Conservation (phyloP, 2,888 invertebrate species). For the Hedya salicella region DNA sequence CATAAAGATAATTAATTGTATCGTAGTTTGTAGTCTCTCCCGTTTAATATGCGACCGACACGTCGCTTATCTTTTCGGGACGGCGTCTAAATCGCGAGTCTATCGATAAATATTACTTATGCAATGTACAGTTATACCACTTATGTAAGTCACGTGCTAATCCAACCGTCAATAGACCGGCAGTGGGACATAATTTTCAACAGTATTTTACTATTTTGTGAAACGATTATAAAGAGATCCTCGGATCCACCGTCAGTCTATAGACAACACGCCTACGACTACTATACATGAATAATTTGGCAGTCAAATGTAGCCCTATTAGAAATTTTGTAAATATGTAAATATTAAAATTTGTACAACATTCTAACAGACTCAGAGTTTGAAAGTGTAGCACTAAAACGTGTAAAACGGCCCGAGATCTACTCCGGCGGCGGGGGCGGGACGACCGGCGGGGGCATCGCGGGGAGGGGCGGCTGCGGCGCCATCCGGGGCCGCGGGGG, state of each 20-base stretch:
- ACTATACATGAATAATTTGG: not conserved
- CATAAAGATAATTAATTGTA: no score
- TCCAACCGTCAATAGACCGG: no score
- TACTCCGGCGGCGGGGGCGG: slow-evolving; percentile 80
- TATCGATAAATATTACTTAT: no score
- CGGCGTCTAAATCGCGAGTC: no score
- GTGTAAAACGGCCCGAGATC: not conserved
- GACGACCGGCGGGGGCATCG: slow-evolving; percentile 81
- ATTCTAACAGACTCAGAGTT: slow-evolving; percentile 17
- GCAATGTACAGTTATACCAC: no score
- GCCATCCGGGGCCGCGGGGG: slow-evolving; percentile 54
- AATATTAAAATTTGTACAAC: slow-evolving; percentile 35
- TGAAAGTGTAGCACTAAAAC: slow-evolving; percentile 11
- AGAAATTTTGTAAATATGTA: slow-evolving; percentile 20
- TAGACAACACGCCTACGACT: not conserved
- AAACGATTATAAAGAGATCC: not conserved
- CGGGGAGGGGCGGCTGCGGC: slow-evolving; percentile 71
- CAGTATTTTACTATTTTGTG: not conserved
- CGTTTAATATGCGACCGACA: no score
- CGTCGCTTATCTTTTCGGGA: no score
- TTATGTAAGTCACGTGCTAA: no score
- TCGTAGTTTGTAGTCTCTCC: no score
- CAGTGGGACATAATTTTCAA: not conserved
- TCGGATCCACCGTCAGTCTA: not conserved
- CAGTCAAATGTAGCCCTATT: not conserved